Evolutionary conservation across 1,140 invertebrate species (phyloP).

Genomic region (Drosophila rufa): DNA sequence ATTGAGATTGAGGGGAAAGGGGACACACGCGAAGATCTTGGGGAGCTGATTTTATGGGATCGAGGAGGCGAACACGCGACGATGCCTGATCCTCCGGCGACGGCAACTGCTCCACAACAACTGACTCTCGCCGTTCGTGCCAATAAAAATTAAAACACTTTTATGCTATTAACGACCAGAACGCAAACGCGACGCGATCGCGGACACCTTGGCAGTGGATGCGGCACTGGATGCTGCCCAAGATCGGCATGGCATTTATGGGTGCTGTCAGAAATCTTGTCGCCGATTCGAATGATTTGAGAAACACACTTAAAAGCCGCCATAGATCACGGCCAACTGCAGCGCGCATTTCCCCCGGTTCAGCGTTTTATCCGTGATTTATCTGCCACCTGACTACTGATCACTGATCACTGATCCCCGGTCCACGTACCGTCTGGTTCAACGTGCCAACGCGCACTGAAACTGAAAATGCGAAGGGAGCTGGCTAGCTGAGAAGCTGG

Average conservation of each 20-base stretch:
- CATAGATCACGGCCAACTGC: slow-evolving; percentile 34
- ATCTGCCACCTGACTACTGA: slow-evolving; percentile 15
- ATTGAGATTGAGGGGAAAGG: slow-evolving; percentile 19
- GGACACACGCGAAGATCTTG: slow-evolving; percentile 68
- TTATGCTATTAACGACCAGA: slow-evolving; percentile 77
- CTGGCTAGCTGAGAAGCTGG: slow-evolving; percentile 28
- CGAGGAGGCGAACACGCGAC: slow-evolving; percentile 59
- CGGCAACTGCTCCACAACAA: slow-evolving; percentile 57
- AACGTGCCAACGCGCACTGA: slow-evolving; percentile 79
- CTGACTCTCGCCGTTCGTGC: slow-evolving; percentile 72
- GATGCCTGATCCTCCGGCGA: slow-evolving; percentile 59
- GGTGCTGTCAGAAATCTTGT: slow-evolving; percentile 54
- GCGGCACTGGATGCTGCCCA: slow-evolving; percentile 32
- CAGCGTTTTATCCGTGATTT: slow-evolving; percentile 10
- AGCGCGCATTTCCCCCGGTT: slow-evolving; percentile 27
- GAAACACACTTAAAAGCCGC: slow-evolving; percentile 45
- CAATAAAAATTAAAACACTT: slow-evolving; percentile 83
- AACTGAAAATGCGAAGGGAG: slow-evolving; percentile 58
- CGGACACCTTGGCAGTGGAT: slow-evolving; percentile 53
- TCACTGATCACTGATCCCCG: slow-evolving; percentile 1
- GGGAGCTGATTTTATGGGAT: slow-evolving; percentile 69
- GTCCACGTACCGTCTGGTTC: slow-evolving; percentile 65
- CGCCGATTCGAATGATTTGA: slow-evolving; percentile 32
- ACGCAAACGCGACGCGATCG: slow-evolving; percentile 58
- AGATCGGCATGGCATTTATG: slow-evolving; percentile 20